A percentile compares a stretch with the other conserved stretches of the same genome.
phyloP scores from a whole-genome alignment of 1,140 invertebrate species.

The Holcopasites calliopsidis region DNA sequence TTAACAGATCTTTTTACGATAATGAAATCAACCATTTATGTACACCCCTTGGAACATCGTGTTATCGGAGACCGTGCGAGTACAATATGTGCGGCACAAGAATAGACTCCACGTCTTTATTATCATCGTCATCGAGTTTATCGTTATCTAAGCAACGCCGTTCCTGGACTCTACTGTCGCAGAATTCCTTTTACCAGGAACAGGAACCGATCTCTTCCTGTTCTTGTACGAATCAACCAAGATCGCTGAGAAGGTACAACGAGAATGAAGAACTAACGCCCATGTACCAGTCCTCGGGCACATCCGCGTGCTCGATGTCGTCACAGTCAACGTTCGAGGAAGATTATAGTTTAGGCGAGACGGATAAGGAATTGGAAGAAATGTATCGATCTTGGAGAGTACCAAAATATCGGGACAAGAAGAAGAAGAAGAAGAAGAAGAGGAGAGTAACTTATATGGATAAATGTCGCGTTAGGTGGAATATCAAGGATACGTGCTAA shows the following conservation, averaged over 20 bases:
- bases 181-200: not conserved
- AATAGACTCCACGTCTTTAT: not conserved
- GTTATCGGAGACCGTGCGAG: not conserved
- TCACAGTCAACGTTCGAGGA: not conserved
- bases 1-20: not conserved
- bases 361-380: not conserved
- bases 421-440: not conserved
- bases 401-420: not conserved
- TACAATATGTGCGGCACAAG: not conserved
- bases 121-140: not conserved
- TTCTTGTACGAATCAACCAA: not conserved
- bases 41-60: not conserved
- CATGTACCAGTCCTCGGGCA: not conserved
- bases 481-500: not conserved
- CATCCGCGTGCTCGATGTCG: not conserved
- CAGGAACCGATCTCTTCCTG: constrained; percentile 4
- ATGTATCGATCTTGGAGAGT: too few species aligned
- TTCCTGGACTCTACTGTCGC: not conserved
- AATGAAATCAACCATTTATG: too few species aligned
- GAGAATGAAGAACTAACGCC: not conserved
- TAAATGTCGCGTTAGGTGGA: constrained; percentile 18
- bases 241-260: not conserved
- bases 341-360: not conserved
- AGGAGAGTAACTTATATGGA: not conserved
- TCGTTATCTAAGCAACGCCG: not conserved